Percentiles rank a stretch among this genome's conserved stretches.
phyloP scores from a whole-genome alignment of 92 coral and sea anemone genomes.

The Pocillopora meandrina region DNA sequence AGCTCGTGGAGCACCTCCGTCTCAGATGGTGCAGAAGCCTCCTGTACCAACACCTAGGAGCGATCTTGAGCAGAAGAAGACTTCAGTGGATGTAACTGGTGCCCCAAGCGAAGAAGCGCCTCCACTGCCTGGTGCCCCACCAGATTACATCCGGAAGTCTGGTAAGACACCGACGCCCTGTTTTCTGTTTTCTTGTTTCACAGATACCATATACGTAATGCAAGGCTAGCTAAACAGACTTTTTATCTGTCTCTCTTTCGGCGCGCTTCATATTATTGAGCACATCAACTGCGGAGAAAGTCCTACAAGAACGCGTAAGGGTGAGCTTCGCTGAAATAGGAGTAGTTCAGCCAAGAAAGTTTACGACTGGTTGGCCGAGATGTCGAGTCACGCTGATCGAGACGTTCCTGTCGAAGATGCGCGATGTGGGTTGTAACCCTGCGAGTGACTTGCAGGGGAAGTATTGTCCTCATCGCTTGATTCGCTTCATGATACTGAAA shows the following conservation, averaged over 20 bases:
- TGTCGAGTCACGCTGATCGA: too few relatives aligned
- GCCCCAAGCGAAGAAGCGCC: conserved; percentile 32
- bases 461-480: too few relatives aligned
- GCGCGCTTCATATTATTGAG: too few relatives aligned
- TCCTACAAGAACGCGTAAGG: too few relatives aligned
- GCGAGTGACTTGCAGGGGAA: too few relatives aligned
- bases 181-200: too few relatives aligned
- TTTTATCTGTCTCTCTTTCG: background rate
- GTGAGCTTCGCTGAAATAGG: too few relatives aligned
- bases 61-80: conserved; percentile 22
- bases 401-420: too few relatives aligned
- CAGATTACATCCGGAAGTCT: background rate
- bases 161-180: background rate
- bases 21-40: background rate
- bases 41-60: conserved; percentile 41
- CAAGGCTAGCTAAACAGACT: background rate
- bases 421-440: too few relatives aligned
- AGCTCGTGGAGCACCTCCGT: background rate
- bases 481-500: too few relatives aligned
- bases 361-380: too few relatives aligned
- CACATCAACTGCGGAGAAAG: background rate
- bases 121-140: conserved; percentile 36
- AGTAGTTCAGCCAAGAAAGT: too few relatives aligned
- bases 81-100: background rate
- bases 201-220: background rate